A percentile compares a stretch with the other conserved stretches of the same genome.
Evolutionary conservation across 2,888 invertebrate genomes (phyloP).

Genomic region (Sphecodes monilicornis): DNA sequence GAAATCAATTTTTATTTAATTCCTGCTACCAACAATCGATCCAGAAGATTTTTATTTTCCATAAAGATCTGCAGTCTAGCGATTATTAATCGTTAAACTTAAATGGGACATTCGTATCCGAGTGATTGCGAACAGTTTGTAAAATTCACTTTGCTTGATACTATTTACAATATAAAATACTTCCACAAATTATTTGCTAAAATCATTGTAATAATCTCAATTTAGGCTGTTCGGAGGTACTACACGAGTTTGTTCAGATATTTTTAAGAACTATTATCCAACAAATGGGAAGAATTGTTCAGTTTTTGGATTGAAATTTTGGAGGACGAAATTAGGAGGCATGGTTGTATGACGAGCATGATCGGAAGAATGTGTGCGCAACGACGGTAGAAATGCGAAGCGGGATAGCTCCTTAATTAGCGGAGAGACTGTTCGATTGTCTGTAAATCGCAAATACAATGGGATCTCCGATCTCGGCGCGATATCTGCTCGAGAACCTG

Average conservation of each 20-base stretch:
- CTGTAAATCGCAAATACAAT: neutral
- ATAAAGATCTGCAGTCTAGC: too few relatives aligned
- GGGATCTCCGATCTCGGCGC: slow-evolving; percentile 16
- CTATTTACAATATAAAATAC: too few relatives aligned
- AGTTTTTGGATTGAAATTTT: neutral
- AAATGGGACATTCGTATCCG: too few relatives aligned
- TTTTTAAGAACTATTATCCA: neutral
- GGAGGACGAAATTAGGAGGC: neutral
- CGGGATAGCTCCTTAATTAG: slow-evolving; percentile 21
- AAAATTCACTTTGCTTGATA: too few relatives aligned
- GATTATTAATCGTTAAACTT: too few relatives aligned
- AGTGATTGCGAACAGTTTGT: too few relatives aligned
- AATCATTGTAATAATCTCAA: too few relatives aligned
- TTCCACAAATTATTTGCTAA: too few relatives aligned
- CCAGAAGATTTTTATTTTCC: too few relatives aligned
- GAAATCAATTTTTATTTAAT: too few relatives aligned
- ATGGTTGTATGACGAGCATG: neutral
- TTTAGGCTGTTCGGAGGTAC: too few relatives aligned
- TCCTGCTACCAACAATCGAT: too few relatives aligned
- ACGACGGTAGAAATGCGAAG: neutral
- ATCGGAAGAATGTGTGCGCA: neutral
- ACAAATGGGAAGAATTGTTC: neutral
- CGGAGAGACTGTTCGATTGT: neutral
- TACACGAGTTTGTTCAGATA: neutral
- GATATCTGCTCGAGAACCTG: slow-evolving; percentile 11